Percentiles rank a stretch among this genome's conserved stretches.
These are phyloP conservation scores for Myripristis murdjan DNA, from an alignment of 2,797 vertebrate species.

Conservation along the genomic window DNA sequence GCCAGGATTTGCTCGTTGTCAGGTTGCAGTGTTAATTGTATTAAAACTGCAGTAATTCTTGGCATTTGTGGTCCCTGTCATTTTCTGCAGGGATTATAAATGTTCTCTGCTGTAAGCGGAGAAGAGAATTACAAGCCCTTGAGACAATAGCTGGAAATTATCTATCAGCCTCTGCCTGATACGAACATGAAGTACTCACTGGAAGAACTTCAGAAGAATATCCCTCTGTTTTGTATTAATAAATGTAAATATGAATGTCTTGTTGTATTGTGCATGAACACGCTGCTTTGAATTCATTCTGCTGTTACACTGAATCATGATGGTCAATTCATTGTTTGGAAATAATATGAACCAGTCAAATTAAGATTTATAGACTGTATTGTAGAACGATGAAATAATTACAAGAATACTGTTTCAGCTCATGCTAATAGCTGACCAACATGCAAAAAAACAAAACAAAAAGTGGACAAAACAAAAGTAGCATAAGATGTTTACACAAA, in stretches of 20 bases:
- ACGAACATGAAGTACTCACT: neutral
- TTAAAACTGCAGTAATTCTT: slow-evolving; percentile 54
- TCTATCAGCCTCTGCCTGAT: neutral
- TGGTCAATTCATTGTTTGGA: neutral
- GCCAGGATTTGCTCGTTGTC: slow-evolving; percentile 5
- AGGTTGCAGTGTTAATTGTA: slow-evolving; percentile 10
- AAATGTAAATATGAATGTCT: neutral
- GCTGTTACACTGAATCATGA: neutral
- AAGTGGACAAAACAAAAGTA: no score
- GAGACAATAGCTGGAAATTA: neutral
- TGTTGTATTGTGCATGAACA: neutral
- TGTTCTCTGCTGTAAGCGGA: neutral
- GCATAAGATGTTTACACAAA: neutral
- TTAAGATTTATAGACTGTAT: neutral
- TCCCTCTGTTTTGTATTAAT: neutral
- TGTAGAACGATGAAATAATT: neutral
- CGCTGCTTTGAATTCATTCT: no score
- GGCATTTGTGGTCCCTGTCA: neutral
- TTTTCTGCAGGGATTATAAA: slow-evolving; percentile 8
- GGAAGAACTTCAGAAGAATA: neutral
- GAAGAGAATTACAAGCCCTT: neutral
- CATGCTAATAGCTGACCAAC: neutral
- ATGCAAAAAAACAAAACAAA: no score
- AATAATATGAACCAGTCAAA: neutral
- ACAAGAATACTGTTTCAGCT: neutral